Evolutionary conservation across 2,888 invertebrate genomes (phyloP).

Genomic region (Hirtodrosophila histrioides): DNA sequence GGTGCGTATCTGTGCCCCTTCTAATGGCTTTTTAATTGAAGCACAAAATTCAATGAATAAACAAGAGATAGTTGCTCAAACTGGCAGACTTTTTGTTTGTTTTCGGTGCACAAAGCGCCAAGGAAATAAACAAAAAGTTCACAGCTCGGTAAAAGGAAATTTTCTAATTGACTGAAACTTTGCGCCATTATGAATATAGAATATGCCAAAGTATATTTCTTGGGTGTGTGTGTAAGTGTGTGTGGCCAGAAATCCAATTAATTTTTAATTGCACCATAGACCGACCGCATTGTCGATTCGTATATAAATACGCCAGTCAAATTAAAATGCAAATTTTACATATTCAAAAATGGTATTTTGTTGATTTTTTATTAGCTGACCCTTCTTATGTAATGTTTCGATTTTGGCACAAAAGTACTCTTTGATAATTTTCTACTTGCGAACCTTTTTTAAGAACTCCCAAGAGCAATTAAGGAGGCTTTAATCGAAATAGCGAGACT

Average conservation of each 20-base stretch:
- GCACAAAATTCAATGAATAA: constrained; percentile 73
- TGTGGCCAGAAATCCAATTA: constrained; percentile 1
- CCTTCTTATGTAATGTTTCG: too few relatives aligned
- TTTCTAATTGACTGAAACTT: constrained; percentile 62
- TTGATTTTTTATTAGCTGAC: too few relatives aligned
- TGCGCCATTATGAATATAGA: constrained; percentile 30
- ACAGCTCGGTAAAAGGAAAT: constrained; percentile 37
- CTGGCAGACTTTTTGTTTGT: constrained; percentile 26
- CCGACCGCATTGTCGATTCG: too few relatives aligned
- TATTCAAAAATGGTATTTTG: too few relatives aligned
- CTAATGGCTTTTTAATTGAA: constrained; percentile 75
- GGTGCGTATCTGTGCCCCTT: constrained; percentile 26
- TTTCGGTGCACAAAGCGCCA: not conserved
- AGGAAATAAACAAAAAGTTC: constrained; percentile 30
- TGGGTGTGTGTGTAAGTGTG: not conserved
- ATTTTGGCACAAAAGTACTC: too few relatives aligned
- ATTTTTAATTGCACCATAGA: not conserved
- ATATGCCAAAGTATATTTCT: constrained; percentile 29
- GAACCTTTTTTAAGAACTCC: too few relatives aligned
- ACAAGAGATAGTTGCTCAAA: constrained; percentile 63
- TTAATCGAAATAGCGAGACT: too few relatives aligned
- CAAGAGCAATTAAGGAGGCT: too few relatives aligned
- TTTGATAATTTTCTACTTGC: too few relatives aligned
- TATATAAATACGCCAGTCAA: not conserved
- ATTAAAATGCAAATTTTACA: not conserved